Evolutionary conservation across 2,113 vertebrate species (phyloP), one percentile per base, ranked within the genome.

Genomic region (Laterallus jamaicensis): DNA sequence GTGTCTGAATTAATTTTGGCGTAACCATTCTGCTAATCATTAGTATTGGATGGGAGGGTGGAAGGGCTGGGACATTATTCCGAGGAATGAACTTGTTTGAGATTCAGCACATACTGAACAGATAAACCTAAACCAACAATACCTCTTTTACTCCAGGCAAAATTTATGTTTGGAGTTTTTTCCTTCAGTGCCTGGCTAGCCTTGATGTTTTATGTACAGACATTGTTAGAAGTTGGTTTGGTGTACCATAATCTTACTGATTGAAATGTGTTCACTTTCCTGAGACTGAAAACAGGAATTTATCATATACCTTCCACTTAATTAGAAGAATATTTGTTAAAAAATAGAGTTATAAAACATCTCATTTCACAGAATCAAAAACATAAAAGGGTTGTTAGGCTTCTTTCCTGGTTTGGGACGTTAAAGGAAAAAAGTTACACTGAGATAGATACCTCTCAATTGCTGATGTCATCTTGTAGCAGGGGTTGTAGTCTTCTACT

Each of bases 201-300:
- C 67, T 93, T 94, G 47, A 82, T 90, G 82, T 88, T 94, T 90
- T 92, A 74, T 82, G 56, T 88, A 52, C 56, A 86, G 64, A 15
- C 24, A 32, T 37, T 90, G 60, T 92, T 95, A 96, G 87, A 95
- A 91, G 77, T 60, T 92, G 22, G 49, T 58, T 89, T 91, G 50
- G 35, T 82, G 64, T 91, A 79, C 40, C 22, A 19, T 73, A 67
- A 22, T 71, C 26, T 71, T 95, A 93, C 68, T 93, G 94, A 91
- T 68, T 87, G 74, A 82, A 91, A 68, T 75, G 20, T 79, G 47
- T 93, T 95, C 93, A 80, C 42, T 96, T 91, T 71, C 70, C 63
- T 80, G 47, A 90, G n/a, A 87, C 63, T 55, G 35, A 55, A 80
- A 85, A 82, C 25, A 79, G 21, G n/a, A 85, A 66, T 85, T 85